Base-by-base conservation (phyloP, 1,140 invertebrate species). In the Cecropterus lyciades region DNA sequence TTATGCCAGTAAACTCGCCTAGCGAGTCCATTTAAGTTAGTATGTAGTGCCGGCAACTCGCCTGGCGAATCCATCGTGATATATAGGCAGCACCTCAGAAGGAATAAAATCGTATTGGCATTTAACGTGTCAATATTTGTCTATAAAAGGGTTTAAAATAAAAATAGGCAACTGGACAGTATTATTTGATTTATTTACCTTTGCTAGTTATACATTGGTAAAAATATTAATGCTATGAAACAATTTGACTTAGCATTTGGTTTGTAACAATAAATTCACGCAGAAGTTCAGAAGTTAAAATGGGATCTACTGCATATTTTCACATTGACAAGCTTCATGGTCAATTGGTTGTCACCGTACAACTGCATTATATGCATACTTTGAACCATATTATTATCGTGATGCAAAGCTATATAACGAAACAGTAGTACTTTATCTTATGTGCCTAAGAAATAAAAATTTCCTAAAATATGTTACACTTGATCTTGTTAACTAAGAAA, bases 151-250 rank as follows among this genome's bases (percentile, higher is more conserved):
- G 69, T 70, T 72, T n/a, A n/a, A n/a, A n/a, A 57, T 71, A 66
- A 71, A 71, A 72, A 75, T 59, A 68, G 68, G 30, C 37, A 63
- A 45, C 70, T 76, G 73, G 77, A 88, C 80, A 86, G 86, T 87
- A 82, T 83, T 82, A 85, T 88, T 85, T 86, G 84, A 89, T 91
- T 91, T 91, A 91, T 91, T 89, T 91, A 91, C 87, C 86, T 82
- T 91, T 90, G 87, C 84, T 90, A 86, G 82, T 89, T 85, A 86
- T 85, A 90, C 89, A 91, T 89, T 90, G 87, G 89, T 91, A 91
- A 88, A 89, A 91, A 90, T 80, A 91, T 88, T 86, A 86, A 89
- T 87, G 85, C 82, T 90, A 89, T 89, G 82, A 91, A 89, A 89
- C 82, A 91, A 82, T 83, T 86, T 90, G 86, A 90, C 86, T 89